Evolutionary conservation across 2,888 invertebrate genomes (phyloP), one percentile per base, ranked within the genome.

Genomic region (Hypolimnas misippus): DNA sequence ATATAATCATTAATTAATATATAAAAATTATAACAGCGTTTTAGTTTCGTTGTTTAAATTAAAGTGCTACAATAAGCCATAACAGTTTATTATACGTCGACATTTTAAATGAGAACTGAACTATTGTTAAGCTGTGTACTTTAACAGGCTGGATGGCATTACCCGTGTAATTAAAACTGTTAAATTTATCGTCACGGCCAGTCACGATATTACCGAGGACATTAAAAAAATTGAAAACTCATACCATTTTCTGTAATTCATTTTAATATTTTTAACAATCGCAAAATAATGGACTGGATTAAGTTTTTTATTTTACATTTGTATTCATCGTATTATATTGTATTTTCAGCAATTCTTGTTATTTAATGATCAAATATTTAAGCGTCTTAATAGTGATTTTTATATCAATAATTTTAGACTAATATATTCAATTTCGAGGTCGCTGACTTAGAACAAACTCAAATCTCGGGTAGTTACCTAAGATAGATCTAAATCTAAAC

Each of bases 401-500:
- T 3, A 25, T 3, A 3, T 25, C 5, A 25, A 25, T 25, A 25
- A 25, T 25, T 25, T 3, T 25, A 25, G 2, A n/a, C 5, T 46
- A 6, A 3, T 21, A 46, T 12, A 46, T 46, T 19, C n/a, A 4
- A 49, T 14, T 29, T 25, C 49, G 29, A 49, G 25, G 49, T 25
- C 49, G 8, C 49, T 49, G 8, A 7, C 29, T 29, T 3, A n/a
- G 25, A 29, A 14, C 25, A 25, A 14, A 49, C 8, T 42, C 16
- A 42, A 17, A 42, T 42, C n/a, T n/a, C 4, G 4, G 12, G 16
- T 31, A 35, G 49, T 31, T 40, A 56, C 35, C 51, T 25, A 53
- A 66, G 25, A 71, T 70, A 70, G 67, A 64, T 70, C 62, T 52
- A 59, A 72, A 72, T 71, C 60, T 60, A 73, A 68, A 73, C 62